Conservation (phyloP, 2,113 vertebrate species). For the Neodon shergylaensis region DNA sequence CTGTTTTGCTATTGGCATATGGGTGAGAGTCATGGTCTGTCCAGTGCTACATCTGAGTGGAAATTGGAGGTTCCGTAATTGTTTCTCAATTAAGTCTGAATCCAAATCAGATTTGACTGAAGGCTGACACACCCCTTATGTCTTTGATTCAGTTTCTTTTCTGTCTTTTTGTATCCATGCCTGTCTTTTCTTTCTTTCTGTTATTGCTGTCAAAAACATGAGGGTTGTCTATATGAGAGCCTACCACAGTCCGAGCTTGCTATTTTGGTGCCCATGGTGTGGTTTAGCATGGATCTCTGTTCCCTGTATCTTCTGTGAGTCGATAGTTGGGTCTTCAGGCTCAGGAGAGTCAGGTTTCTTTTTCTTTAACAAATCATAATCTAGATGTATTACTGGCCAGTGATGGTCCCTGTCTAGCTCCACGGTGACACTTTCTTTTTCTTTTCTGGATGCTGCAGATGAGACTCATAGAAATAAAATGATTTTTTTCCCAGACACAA, state of each 20-base stretch:
- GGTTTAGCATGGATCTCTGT: not conserved
- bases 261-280: not conserved
- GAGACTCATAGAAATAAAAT: constrained; percentile 7
- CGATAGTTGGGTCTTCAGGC: not conserved
- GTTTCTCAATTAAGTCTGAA: not conserved
- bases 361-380: constrained; percentile 35
- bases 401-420: not conserved
- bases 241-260: not conserved
- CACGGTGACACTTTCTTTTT: not conserved
- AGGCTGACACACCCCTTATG: not conserved
- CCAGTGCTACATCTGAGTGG: not conserved
- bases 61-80: not conserved
- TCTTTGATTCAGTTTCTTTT: not conserved
- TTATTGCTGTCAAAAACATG: not conserved
- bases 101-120: not conserved
- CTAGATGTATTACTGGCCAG: not conserved
- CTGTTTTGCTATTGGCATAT: not conserved
- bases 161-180: not conserved
- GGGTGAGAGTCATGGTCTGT: not conserved
- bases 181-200: not conserved
- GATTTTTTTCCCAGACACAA: constrained; percentile 12
- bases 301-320: not conserved
- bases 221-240: not conserved
- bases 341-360: constrained; percentile 31
- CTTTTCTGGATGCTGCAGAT: not conserved